Conservation (phyloP, 2,797 vertebrate genomes). For the Xerus rutilus region DNA sequence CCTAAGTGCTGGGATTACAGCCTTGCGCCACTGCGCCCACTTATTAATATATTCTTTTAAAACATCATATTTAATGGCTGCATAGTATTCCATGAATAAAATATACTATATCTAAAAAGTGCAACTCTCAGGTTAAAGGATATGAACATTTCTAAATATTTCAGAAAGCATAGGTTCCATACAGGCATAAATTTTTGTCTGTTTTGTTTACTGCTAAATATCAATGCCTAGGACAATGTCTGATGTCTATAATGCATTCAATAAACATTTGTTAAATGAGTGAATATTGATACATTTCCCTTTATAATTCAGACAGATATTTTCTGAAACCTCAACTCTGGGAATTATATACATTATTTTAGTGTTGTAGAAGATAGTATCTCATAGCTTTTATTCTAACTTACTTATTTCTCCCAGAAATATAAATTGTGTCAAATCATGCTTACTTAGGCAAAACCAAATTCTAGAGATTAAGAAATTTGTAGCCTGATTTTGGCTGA, state of each 20-base stretch:
- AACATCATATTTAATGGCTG: not conserved
- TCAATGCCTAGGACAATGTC: not conserved
- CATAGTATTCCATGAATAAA: not conserved
- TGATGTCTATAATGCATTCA: conserved; percentile 19
- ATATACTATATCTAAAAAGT: not conserved
- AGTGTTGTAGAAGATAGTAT: conserved; percentile 32
- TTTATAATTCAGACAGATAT: conserved; percentile 28
- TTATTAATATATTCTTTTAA: not conserved
- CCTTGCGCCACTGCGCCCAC: not conserved
- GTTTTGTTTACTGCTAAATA: conserved; percentile 52
- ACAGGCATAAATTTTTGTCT: conserved; percentile 10
- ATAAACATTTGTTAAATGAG: conserved; percentile 47
- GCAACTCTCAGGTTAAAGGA: not conserved
- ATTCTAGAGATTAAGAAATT: conserved; percentile 45
- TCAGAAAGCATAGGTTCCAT: not conserved
- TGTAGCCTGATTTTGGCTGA: conserved; percentile 53
- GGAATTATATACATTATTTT: not conserved
- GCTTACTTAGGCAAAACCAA: conserved; percentile 53
- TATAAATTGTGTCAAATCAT: conserved; percentile 58
- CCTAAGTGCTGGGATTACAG: too few relatives aligned
- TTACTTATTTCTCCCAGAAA: conserved; percentile 1
- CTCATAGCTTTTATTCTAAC: conserved; percentile 56
- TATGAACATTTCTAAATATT: not conserved
- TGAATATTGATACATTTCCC: not conserved
- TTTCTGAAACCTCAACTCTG: conserved; percentile 45